phyloP scores from a whole-genome alignment of 2,113 vertebrate genomes.

The Phyllopteryx taeniolatus region DNA sequence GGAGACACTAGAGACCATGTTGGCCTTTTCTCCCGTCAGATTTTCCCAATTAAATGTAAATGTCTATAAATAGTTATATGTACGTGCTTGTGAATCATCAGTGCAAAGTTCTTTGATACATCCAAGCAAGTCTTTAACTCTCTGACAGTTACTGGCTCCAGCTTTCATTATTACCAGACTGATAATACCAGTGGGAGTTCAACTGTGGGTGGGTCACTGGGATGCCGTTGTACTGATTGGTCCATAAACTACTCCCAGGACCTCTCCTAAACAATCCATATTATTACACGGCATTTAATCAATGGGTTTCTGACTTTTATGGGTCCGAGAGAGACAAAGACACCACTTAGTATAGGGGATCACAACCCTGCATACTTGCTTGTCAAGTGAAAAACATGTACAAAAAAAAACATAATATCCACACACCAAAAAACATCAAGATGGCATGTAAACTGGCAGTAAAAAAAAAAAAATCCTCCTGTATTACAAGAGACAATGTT shows the following conservation, averaged over 20 bases:
- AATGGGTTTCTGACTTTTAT: conserved; percentile 8
- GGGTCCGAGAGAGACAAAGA: conserved; percentile 15
- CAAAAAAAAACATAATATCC: conserved; percentile 16
- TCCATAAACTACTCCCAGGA: conserved; percentile 8
- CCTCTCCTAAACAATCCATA: conserved; percentile 3
- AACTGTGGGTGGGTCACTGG: conserved; percentile 20
- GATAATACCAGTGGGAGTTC: conserved; percentile 24
- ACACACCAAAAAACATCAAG: conserved; percentile 1
- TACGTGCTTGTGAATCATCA: conserved; percentile 7
- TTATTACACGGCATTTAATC: conserved; percentile 22
- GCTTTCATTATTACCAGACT: conserved; percentile 24
- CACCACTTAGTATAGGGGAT: conserved; percentile 31
- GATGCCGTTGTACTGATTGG: conserved; percentile 6
- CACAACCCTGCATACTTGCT: conserved; percentile 5
- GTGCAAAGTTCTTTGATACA: conserved; percentile 12
- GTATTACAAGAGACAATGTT: conserved; percentile 15
- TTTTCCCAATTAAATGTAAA: conserved; percentile 10
- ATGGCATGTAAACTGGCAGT: neutral
- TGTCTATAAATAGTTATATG: neutral
- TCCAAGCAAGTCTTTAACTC: conserved; percentile 8
- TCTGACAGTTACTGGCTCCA: conserved; percentile 18
- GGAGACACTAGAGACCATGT: conserved; percentile 9
- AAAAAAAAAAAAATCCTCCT: conserved; percentile 7
- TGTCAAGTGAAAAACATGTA: conserved; percentile 10
- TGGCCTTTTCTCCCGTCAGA: neutral